These are phyloP conservation scores for Aphis craccivora DNA, from an alignment of 1,140 invertebrate genomes.

Conservation along the genomic window DNA sequence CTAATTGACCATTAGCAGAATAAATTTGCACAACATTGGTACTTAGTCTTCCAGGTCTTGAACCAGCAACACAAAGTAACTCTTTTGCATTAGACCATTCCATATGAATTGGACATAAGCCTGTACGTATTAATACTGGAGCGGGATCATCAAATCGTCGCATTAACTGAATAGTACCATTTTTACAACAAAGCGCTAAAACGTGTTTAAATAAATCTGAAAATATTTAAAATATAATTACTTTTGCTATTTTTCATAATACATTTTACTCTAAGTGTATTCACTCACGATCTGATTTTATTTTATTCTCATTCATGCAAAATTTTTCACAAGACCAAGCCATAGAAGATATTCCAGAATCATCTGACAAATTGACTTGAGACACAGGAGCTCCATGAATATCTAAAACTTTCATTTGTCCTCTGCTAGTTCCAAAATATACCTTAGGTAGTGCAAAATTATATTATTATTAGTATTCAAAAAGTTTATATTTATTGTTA, in stretches of 20 bases:
- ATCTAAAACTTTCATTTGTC: slow-evolving; percentile 94
- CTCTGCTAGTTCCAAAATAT: slow-evolving; percentile 92
- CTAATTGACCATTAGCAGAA: slow-evolving; percentile 75
- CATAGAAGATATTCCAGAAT: slow-evolving; percentile 87
- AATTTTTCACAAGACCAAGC: slow-evolving; percentile 98
- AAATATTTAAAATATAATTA: slow-evolving; percentile 54
- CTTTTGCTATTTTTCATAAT: neutral
- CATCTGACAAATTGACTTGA: slow-evolving; percentile 81
- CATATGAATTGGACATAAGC: slow-evolving; percentile 80
- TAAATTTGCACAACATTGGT: slow-evolving; percentile 81
- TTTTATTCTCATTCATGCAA: slow-evolving; percentile 94
- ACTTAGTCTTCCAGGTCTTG: slow-evolving; percentile 68
- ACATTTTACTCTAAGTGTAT: neutral
- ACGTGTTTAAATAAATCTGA: slow-evolving; percentile 74
- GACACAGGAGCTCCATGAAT: slow-evolving; percentile 94
- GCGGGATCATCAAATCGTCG: slow-evolving; percentile 92
- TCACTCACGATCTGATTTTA: slow-evolving; percentile 34
- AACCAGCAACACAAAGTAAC: slow-evolving; percentile 90
- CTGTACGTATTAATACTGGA: slow-evolving; percentile 83
- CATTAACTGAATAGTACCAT: slow-evolving; percentile 87
- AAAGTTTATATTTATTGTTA: neutral
- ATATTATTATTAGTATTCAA: neutral
- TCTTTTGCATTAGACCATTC: slow-evolving; percentile 97
- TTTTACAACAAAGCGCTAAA: slow-evolving; percentile 86
- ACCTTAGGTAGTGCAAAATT: slow-evolving; percentile 69